Conservation (phyloP, 2,113 vertebrate genomes). For the Odocoileus hemionus region DNA sequence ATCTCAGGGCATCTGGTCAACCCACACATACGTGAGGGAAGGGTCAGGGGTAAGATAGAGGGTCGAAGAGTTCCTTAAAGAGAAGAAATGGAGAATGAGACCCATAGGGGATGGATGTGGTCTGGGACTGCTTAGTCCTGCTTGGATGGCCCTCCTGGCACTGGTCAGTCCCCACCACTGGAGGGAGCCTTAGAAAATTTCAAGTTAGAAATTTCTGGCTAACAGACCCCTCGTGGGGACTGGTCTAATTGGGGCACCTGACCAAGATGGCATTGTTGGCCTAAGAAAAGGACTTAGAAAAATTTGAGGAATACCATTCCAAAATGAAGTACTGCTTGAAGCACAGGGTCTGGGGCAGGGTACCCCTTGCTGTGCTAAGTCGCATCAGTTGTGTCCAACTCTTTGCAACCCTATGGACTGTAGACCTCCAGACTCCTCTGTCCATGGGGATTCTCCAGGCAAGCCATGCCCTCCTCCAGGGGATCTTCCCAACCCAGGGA, state of each 20-base stretch:
- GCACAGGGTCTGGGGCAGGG: background rate
- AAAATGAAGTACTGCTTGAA: background rate
- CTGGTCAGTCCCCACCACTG: background rate
- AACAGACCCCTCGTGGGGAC: background rate
- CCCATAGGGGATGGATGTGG: background rate
- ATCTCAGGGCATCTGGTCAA: background rate
- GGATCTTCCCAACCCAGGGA: background rate
- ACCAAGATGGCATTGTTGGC: background rate
- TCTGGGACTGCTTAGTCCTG: background rate
- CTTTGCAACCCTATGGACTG: background rate
- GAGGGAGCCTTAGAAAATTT: background rate
- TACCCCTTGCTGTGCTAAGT: background rate
- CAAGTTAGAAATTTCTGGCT: background rate
- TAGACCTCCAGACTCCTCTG: background rate
- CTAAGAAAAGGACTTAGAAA: background rate
- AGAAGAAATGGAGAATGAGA: background rate
- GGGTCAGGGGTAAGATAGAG: background rate
- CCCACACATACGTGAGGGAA: background rate
- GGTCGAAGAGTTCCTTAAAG: background rate
- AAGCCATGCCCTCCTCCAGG: background rate
- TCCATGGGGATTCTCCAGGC: background rate
- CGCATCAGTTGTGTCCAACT: background rate
- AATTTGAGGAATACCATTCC: background rate
- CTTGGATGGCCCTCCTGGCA: background rate
- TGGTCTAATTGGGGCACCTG: background rate